Evolutionary conservation across 2,797 vertebrate species (phyloP).

Genomic region (Gobionotothen gibberifrons): DNA sequence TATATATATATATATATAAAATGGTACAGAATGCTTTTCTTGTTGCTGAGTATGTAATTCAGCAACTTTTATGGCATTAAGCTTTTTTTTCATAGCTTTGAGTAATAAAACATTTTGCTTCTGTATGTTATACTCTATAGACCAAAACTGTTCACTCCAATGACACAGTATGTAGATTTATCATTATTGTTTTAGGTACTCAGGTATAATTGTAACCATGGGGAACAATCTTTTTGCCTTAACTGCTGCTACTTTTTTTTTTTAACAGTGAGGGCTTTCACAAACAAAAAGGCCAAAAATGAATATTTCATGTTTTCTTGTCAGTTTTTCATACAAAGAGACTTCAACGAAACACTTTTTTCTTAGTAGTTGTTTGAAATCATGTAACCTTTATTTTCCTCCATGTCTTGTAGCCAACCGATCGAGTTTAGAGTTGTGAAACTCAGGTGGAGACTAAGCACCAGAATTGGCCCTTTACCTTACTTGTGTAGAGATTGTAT

Average conservation of each 20-base stretch:
- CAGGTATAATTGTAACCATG: constrained; percentile 78
- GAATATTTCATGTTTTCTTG: constrained; percentile 42
- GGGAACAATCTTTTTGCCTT: constrained; percentile 80
- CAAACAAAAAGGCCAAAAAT: constrained; percentile 69
- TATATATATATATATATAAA: constrained; percentile 1
- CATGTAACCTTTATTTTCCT: constrained; percentile 39
- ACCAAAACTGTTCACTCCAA: constrained; percentile 64
- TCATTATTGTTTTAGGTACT: constrained; percentile 70
- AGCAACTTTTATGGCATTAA: constrained; percentile 19
- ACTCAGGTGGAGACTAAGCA: constrained; percentile 55
- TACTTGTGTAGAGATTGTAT: constrained; percentile 66
- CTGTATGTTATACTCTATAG: constrained; percentile 46
- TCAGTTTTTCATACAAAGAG: constrained; percentile 35
- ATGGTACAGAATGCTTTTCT: constrained; percentile 33
- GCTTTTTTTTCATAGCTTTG: constrained; percentile 51
- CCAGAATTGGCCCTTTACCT: constrained; percentile 56
- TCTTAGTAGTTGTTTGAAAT: constrained; percentile 38
- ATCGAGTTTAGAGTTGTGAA: constrained; percentile 52
- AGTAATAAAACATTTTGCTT: constrained; percentile 38
- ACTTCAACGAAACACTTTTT: constrained; percentile 40
- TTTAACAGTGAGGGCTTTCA: constrained; percentile 68
- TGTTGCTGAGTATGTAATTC: constrained; percentile 32
- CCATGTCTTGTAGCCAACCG: constrained; percentile 37
- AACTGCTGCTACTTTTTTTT: constrained; percentile 68
- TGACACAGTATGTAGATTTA: constrained; percentile 55